Conservation (phyloP, 2,797 vertebrate species). For the Alauda arvensis region DNA sequence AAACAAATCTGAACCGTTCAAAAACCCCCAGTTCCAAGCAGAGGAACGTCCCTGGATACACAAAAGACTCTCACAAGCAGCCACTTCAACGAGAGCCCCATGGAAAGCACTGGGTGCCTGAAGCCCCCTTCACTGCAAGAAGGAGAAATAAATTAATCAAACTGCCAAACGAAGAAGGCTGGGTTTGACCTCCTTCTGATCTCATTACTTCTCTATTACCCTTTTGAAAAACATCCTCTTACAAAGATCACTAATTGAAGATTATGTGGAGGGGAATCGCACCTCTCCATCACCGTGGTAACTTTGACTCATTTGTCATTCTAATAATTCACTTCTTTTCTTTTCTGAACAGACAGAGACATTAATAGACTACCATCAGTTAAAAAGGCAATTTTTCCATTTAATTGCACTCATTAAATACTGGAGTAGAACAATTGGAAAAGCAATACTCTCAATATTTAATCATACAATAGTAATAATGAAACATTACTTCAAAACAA, state of each 20-base stretch:
- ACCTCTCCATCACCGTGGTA: slow-evolving; percentile 80
- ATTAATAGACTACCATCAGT: slow-evolving; percentile 82
- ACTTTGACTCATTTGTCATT: slow-evolving; percentile 82
- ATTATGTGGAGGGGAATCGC: slow-evolving; percentile 81
- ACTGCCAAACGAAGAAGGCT: slow-evolving; percentile 85
- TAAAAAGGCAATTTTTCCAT: slow-evolving; percentile 83
- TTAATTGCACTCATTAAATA: slow-evolving; percentile 84
- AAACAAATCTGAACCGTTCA: not conserved
- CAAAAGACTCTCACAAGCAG: slow-evolving; percentile 55
- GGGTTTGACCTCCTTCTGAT: slow-evolving; percentile 87
- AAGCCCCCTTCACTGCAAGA: slow-evolving; percentile 81
- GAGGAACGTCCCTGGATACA: slow-evolving; percentile 17
- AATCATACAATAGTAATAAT: slow-evolving; percentile 75
- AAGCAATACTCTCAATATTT: slow-evolving; percentile 82
- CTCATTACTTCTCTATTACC: slow-evolving; percentile 87
- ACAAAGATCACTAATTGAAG: slow-evolving; percentile 91
- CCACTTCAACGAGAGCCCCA: slow-evolving; percentile 58
- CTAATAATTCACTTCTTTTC: slow-evolving; percentile 82
- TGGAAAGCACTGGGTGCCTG: slow-evolving; percentile 79
- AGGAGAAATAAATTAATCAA: slow-evolving; percentile 95
- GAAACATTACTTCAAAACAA: slow-evolving; percentile 75
- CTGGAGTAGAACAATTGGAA: slow-evolving; percentile 77
- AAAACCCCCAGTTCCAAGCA: slow-evolving; percentile 3
- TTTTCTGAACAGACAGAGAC: slow-evolving; percentile 76
- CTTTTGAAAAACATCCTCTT: slow-evolving; percentile 86